phyloP scores from a whole-genome alignment of 2,113 vertebrate genomes.

The Etheostoma spectabile region DNA sequence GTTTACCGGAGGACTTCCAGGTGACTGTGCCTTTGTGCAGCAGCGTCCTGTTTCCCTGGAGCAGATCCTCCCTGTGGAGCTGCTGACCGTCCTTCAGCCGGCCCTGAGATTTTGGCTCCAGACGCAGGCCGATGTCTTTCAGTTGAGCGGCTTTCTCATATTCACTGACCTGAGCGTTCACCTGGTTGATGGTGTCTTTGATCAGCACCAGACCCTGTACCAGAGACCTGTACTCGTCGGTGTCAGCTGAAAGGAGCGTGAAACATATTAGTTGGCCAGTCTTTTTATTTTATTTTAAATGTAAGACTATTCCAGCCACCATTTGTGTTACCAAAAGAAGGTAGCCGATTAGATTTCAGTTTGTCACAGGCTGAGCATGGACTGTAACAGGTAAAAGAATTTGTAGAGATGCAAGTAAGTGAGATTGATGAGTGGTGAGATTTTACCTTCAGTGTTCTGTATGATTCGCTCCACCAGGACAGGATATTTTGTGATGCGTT shows the following conservation, averaged over 20 bases:
- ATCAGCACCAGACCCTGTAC: conserved; percentile 86
- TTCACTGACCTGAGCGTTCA: conserved; percentile 87
- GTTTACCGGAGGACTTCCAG: conserved; percentile 88
- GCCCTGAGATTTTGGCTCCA: conserved; percentile 89
- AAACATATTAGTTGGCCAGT: neutral
- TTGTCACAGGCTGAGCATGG: neutral
- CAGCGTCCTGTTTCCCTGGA: conserved; percentile 76
- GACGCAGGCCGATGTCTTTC: conserved; percentile 84
- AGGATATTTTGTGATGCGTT: conserved; percentile 97
- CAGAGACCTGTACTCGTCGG: conserved; percentile 86
- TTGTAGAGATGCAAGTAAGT: neutral
- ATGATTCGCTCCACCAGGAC: conserved; percentile 92
- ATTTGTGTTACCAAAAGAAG: neutral
- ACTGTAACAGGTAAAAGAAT: neutral
- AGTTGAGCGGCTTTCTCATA: conserved; percentile 86
- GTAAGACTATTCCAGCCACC: too few relatives aligned
- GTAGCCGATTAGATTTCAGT: too few relatives aligned
- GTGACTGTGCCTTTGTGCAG: conserved; percentile 87
- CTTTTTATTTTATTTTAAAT: neutral
- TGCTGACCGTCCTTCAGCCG: conserved; percentile 85
- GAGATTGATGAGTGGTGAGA: neutral
- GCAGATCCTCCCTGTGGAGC: conserved; percentile 89
- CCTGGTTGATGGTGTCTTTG: conserved; percentile 88
- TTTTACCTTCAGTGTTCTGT: conserved; percentile 92
- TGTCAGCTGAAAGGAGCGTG: conserved; percentile 81